phyloP scores from a whole-genome alignment of 2,797 vertebrate genomes.

The Pseudopleuronectes americanus region DNA sequence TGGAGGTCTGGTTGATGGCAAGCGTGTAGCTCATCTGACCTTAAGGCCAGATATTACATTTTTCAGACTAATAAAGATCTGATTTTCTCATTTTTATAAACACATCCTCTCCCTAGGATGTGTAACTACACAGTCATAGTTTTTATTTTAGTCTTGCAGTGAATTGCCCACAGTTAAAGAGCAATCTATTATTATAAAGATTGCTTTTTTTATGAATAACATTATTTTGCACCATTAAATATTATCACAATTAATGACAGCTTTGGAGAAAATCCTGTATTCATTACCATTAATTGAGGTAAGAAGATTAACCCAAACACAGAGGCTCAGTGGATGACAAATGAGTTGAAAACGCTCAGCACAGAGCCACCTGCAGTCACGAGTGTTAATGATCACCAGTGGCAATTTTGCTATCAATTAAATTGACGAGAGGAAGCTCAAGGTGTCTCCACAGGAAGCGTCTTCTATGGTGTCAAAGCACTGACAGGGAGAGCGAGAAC shows the following conservation, averaged over 20 bases:
- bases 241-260: constrained; percentile 50
- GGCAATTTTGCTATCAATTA: constrained; percentile 77
- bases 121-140: not conserved
- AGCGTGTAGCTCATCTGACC: not conserved
- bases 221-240: constrained; percentile 48
- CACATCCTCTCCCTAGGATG: not conserved
- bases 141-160: not conserved
- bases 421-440: constrained; percentile 69
- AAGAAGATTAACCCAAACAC: constrained; percentile 51
- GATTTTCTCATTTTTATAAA: not conserved
- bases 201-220: constrained; percentile 9
- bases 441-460: constrained; percentile 61
- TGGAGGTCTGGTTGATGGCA: too few relatives aligned
- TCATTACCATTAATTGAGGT: constrained; percentile 59
- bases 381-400: constrained; percentile 76
- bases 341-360: constrained; percentile 48
- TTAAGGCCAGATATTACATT: not conserved
- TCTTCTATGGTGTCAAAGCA: constrained; percentile 31
- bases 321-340: constrained; percentile 57
- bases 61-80: not conserved
- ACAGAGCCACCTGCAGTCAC: constrained; percentile 63
- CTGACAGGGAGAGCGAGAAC: constrained; percentile 63
- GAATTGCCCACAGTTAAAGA: not conserved
- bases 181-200: constrained; percentile 5
- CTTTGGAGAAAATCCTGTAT: constrained; percentile 46